phyloP scores from a whole-genome alignment of 2,888 invertebrate species.

The Dascillus cervinus region DNA sequence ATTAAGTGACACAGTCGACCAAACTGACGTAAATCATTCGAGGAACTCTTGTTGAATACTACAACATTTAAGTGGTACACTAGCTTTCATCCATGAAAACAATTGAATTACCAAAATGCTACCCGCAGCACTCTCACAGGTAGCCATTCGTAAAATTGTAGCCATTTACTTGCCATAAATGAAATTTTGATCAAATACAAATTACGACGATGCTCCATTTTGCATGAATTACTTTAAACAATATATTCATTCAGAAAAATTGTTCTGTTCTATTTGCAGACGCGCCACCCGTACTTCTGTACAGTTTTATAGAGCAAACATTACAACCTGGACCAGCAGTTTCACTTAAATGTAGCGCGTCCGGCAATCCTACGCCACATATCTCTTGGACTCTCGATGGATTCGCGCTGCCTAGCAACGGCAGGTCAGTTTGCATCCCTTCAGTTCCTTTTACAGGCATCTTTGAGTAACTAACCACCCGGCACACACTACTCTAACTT shows the following conservation, averaged over 20 bases:
- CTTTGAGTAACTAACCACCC: too few species aligned
- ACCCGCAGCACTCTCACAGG: slow-evolving; percentile 6
- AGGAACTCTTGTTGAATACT: background rate
- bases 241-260: too few species aligned
- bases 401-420: slow-evolving; percentile 57
- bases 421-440: slow-evolving; percentile 34
- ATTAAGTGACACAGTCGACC: slow-evolving; percentile 2
- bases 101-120: slow-evolving; percentile 7
- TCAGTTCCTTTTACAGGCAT: background rate
- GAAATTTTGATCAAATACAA: too few species aligned
- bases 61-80: background rate
- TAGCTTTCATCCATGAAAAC: slow-evolving; percentile 2
- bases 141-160: slow-evolving; percentile 1
- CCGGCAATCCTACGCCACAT: slow-evolving; percentile 70
- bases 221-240: too few species aligned
- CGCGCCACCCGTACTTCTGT: slow-evolving; percentile 65
- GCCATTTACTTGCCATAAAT: slow-evolving; percentile 5
- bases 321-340: slow-evolving; percentile 71
- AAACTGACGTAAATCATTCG: slow-evolving; percentile 4
- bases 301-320: slow-evolving; percentile 71
- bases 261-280: slow-evolving; percentile 43
- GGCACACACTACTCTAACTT: too few species aligned
- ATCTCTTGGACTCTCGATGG: slow-evolving; percentile 71
- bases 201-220: too few species aligned
- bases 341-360: slow-evolving; percentile 67